Conservation (phyloP, 2,888 invertebrate species). For the Aelia acuminata region DNA sequence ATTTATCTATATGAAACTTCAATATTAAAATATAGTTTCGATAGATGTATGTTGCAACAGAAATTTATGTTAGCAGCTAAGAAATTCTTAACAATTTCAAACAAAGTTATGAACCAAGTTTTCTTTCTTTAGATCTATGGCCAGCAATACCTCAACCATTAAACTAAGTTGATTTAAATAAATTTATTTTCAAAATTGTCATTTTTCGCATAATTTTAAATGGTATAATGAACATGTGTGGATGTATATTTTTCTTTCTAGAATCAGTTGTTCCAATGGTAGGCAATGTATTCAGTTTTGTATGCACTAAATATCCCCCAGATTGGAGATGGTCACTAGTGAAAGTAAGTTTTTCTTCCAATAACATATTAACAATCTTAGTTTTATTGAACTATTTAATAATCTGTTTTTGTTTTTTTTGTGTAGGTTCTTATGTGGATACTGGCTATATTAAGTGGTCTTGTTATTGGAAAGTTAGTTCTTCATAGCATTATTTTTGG, state of each 20-base stretch:
- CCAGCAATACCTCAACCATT: no score
- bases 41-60: no score
- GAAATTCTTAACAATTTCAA: no score
- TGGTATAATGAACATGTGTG: no score
- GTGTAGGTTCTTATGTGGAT: constrained; percentile 70
- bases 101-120: no score
- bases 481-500: constrained; percentile 70
- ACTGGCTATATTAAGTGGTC: constrained; percentile 70
- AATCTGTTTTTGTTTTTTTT: not conserved
- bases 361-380: not conserved
- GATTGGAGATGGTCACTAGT: constrained; percentile 70
- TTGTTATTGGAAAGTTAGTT: constrained; percentile 70
- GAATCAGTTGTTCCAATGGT: constrained; percentile 72
- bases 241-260: constrained; percentile 60
- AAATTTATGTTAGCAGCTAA: no score
- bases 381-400: not conserved
- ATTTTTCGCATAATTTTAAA: not conserved
- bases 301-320: constrained; percentile 71
- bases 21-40: no score
- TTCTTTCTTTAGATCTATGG: no score
- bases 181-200: no score
- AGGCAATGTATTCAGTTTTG: constrained; percentile 72
- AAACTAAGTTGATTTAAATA: no score
- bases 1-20: no score
- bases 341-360: constrained; percentile 66